A percentile compares a stretch with the other conserved stretches of the same genome.
Evolutionary conservation across 2,113 vertebrate genomes (phyloP).

Genomic region (Nesogale talazaci): DNA sequence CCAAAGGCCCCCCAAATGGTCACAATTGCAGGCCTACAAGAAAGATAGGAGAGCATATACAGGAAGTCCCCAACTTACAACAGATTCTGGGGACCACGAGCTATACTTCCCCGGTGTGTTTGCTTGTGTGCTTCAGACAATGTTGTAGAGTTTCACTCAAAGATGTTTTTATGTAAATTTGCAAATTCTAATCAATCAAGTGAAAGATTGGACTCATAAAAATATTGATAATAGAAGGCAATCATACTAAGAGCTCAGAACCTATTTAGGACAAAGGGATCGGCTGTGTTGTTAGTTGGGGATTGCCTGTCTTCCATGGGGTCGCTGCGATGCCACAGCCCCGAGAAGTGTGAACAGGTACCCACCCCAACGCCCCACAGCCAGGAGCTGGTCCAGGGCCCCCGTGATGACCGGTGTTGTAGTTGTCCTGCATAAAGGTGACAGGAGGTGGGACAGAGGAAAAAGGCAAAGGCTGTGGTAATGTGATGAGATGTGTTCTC

Average conservation of each 20-base stretch:
- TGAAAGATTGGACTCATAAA: neutral
- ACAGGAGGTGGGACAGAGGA: neutral
- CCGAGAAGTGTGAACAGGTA: neutral
- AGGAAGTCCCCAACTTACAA: neutral
- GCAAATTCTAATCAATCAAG: neutral
- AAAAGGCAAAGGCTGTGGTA: neutral
- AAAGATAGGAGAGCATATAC: neutral
- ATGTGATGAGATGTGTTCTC: neutral
- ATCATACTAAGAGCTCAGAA: neutral
- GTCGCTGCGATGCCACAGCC: neutral
- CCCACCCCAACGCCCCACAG: neutral
- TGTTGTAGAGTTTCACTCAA: neutral
- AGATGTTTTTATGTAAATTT: neutral
- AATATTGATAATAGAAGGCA: neutral
- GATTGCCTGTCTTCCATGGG: rapidly evolving
- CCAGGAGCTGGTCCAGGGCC: neutral
- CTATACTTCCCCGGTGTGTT: rapidly evolving
- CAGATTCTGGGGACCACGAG: neutral
- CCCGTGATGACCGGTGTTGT: neutral
- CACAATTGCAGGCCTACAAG: neutral
- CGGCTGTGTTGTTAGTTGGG: neutral
- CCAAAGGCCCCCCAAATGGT: neutral
- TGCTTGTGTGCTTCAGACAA: neutral
- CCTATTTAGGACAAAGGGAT: neutral
- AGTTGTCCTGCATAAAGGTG: neutral